Base-by-base conservation (phyloP, 2,113 vertebrate genomes). In the Uropsilus gracilis region DNA sequence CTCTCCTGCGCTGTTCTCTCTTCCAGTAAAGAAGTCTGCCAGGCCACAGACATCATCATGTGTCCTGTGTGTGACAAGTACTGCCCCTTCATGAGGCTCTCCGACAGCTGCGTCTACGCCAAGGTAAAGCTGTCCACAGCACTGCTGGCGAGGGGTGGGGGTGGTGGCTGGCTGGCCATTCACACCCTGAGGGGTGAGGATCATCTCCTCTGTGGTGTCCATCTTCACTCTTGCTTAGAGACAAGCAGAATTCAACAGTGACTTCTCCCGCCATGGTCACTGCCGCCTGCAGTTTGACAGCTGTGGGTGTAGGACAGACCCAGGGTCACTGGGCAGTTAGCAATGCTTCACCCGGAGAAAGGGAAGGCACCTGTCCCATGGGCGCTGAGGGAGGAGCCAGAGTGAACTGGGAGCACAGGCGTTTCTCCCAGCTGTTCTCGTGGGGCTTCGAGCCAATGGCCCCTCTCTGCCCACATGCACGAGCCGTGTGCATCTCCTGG, bases 51-150 rank as follows among this genome's bases (percentile, higher is more conserved):
- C 85, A 99, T 99, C 97, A 98, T 99, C 95, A 99, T 99, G 99
- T 99, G 99, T 97, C 99, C 99, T 93, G 99, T 99, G 94, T 99
- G 99, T 97, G 99, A 99, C 97, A 99, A 99, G 98, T 99, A 99
- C 96, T 99, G 99, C 97, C 99, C 99, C n/a, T 99, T 99, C 98
- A 99, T 99, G 99, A 99, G 98, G 86, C 96, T 99, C 83, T 99
- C 99, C 1, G 99, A 99, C 98, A 99, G 99, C 98, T 99, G 99
- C 1, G 98, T 99, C 95, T 99, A 99, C 44, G 98, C 98, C 97
- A 99, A 99, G 98, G 98, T 99, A 99, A 22, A 87, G 89, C 69
- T 22, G 22, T 55, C 6, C 94, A 92, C 4, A 6, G 64, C 12
- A 66, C 4, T 75, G 82, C 50, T 69, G 22, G 39, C 64, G 28